These are phyloP conservation scores for Steatocranus sp. DNA, from an alignment of 2,797 vertebrate genomes.

Conservation along the genomic window DNA sequence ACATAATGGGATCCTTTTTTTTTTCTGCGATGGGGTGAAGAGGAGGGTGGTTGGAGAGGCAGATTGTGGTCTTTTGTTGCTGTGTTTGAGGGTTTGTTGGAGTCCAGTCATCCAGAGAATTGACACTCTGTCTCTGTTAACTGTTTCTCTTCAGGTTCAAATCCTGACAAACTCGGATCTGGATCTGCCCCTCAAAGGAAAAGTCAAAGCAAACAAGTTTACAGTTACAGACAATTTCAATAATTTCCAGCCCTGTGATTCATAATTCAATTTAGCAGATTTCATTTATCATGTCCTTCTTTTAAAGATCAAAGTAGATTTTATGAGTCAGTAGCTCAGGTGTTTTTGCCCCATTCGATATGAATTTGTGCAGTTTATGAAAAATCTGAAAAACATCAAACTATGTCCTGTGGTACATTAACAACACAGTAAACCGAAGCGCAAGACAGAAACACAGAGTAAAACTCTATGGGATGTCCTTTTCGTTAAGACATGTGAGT, in stretches of 20 bases:
- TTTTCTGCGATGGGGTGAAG: background rate
- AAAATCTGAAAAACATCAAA: background rate
- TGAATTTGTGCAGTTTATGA: background rate
- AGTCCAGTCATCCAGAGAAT: conserved; percentile 72
- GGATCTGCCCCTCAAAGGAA: background rate
- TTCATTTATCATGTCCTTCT: background rate
- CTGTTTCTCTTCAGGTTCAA: conserved; percentile 33
- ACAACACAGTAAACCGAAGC: background rate
- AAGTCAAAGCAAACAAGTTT: background rate
- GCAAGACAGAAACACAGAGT: background rate
- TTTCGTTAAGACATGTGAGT: background rate
- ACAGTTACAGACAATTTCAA: background rate
- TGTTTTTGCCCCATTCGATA: background rate
- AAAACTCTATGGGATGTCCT: background rate
- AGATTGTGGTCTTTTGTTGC: conserved; percentile 58
- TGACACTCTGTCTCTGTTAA: conserved; percentile 33
- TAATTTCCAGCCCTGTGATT: background rate
- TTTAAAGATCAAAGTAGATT: background rate
- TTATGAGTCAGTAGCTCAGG: background rate
- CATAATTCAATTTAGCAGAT: background rate
- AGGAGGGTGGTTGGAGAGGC: background rate
- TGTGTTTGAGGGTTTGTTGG: conserved; percentile 60
- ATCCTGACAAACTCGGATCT: background rate
- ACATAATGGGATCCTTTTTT: conserved; percentile 51
- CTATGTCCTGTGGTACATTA: background rate